Conservation (phyloP, 1,140 invertebrate genomes). For the Thaumatotibia leucotreta region DNA sequence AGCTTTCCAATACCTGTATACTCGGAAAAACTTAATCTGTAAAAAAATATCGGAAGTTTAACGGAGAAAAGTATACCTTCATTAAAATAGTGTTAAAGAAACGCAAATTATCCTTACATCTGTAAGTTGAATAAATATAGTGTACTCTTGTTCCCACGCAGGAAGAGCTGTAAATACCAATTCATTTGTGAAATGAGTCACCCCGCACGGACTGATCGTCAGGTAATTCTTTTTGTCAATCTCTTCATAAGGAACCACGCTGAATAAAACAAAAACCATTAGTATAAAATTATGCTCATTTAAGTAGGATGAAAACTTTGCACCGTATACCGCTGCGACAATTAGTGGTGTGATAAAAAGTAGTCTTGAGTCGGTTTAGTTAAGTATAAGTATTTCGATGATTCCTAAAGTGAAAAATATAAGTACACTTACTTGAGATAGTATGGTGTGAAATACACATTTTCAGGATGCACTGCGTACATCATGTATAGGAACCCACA, state of each 20-base stretch:
- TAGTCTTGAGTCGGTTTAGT: no score
- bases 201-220: constrained; percentile 82
- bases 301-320: no score
- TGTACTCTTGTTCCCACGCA: constrained; percentile 84
- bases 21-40: constrained; percentile 84
- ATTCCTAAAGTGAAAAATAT: no score
- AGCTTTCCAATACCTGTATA: constrained; percentile 88
- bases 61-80: not conserved
- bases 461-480: constrained; percentile 81
- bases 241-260: constrained; percentile 80
- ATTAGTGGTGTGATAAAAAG: no score
- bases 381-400: no score
- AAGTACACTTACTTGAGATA: constrained; percentile 75
- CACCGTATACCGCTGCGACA: no score
- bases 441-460: constrained; percentile 84
- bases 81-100: constrained; percentile 1
- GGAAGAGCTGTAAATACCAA: constrained; percentile 82
- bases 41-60: constrained; percentile 14
- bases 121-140: constrained; percentile 80
- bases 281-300: no score
- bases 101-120: constrained; percentile 62
- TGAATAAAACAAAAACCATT: constrained; percentile 44
- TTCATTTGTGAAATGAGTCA: constrained; percentile 82
- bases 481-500: constrained; percentile 82
- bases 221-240: constrained; percentile 80